Percentiles rank a stretch among this genome's conserved stretches.
phyloP scores from a whole-genome alignment of 35 echinoderm and acorn worm genomes.

The Acanthaster planci region DNA sequence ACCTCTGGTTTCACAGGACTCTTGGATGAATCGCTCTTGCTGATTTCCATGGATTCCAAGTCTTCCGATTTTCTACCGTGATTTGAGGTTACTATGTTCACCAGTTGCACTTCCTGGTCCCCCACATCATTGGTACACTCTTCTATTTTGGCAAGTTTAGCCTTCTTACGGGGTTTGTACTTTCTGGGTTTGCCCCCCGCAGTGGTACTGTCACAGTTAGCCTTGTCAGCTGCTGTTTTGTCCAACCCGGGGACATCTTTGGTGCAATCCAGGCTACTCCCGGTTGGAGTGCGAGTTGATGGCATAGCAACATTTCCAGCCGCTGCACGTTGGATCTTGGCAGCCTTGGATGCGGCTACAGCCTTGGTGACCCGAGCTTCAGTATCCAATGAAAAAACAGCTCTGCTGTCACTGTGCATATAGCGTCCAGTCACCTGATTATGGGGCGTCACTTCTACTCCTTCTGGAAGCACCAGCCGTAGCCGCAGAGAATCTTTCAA shows the following conservation, averaged over 20 bases:
- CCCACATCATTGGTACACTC: not conserved
- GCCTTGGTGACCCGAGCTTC: not conserved
- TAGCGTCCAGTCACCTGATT: constrained; percentile 56
- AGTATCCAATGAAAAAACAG: constrained; percentile 51
- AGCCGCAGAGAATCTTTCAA: constrained; percentile 23
- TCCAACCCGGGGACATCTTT: constrained; percentile 3
- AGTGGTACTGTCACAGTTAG: too few relatives aligned
- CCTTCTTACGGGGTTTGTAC: not conserved
- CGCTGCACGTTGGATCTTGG: constrained; percentile 1
- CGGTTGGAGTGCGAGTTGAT: not conserved
- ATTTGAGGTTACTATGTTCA: not conserved
- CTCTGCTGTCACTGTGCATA: constrained; percentile 50
- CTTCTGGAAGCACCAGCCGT: constrained; percentile 31
- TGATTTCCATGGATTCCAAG: constrained; percentile 1
- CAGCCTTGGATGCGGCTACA: not conserved
- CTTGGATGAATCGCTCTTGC: constrained; percentile 24
- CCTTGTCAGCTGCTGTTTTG: not conserved
- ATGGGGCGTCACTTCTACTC: constrained; percentile 44
- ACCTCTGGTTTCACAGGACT: not conserved
- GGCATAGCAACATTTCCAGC: not conserved
- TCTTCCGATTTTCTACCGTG: constrained; percentile 27
- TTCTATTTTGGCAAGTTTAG: not conserved
- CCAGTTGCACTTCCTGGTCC: not conserved
- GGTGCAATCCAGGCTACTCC: not conserved
- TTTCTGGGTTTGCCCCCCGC: not conserved